Evolutionary conservation across 64 coral and sea anemone species (phyloP).

Genomic region (Dendrophyllia cribrosa): DNA sequence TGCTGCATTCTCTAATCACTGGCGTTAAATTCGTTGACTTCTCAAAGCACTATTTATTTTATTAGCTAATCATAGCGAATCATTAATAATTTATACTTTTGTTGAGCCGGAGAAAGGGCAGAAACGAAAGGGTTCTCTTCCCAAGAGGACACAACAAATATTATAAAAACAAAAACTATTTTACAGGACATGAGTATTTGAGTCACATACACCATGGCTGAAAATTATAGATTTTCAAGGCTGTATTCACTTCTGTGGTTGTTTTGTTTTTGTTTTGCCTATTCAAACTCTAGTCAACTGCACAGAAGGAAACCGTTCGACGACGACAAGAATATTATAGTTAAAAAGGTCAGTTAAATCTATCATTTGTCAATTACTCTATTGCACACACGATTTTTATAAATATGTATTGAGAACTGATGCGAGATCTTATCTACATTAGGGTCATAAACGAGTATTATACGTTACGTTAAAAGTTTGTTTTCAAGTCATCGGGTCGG

Average conservation of each 20-base stretch:
- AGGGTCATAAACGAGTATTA: too few species aligned
- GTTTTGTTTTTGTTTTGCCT: conserved; percentile 27
- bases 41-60: background rate
- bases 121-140: background rate
- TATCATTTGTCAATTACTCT: background rate
- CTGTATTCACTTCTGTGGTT: background rate
- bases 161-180: background rate
- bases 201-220: background rate
- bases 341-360: conserved; percentile 35
- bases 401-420: too few species aligned
- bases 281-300: background rate
- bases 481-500: background rate
- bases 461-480: background rate
- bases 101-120: background rate
- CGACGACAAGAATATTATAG: conserved; percentile 15
- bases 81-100: conserved; percentile 26
- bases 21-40: background rate
- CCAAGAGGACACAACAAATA: background rate
- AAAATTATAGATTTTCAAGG: conserved; percentile 2
- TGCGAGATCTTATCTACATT: too few species aligned
- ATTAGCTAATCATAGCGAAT: conserved; percentile 31
- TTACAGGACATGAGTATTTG: conserved; percentile 16
- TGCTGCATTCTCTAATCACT: conserved; percentile 17
- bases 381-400: too few species aligned
- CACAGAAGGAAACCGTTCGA: conserved; percentile 13